phyloP scores from a whole-genome alignment of 1,140 invertebrate genomes.

The Formica selysi region DNA sequence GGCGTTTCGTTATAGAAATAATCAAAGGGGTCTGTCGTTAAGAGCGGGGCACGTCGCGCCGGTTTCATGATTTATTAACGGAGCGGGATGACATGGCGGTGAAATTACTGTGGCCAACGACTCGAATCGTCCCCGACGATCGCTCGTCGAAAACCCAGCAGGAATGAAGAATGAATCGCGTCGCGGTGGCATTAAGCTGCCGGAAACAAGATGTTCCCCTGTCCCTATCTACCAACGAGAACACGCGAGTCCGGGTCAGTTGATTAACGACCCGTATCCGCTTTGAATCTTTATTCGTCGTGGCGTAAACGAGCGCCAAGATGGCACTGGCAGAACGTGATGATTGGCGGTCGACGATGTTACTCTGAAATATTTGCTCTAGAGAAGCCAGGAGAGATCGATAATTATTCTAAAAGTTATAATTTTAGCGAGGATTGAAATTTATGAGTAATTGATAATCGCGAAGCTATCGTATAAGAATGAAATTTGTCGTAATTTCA shows the following conservation, averaged over 20 bases:
- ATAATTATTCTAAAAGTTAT: neutral
- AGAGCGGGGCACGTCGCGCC: neutral
- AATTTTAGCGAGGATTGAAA: neutral
- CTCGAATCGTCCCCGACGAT: conserved; percentile 68
- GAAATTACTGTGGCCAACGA: conserved; percentile 70
- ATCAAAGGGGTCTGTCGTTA: conserved; percentile 34
- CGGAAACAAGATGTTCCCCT: conserved; percentile 66
- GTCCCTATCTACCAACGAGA: conserved; percentile 47
- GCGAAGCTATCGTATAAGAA: neutral
- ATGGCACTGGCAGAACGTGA: neutral
- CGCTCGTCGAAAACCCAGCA: conserved; percentile 59
- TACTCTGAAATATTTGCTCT: neutral
- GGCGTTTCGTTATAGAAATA: conserved; percentile 11
- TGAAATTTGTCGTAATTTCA: conserved; percentile 10
- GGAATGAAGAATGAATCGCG: conserved; percentile 55
- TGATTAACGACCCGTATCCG: conserved; percentile 56
- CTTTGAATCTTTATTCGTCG: conserved; percentile 26
- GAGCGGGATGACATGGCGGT: conserved; percentile 53
- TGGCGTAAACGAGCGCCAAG: conserved; percentile 7
- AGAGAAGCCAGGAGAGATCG: neutral
- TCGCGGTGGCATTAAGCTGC: conserved; percentile 64
- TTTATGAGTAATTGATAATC: conserved; percentile 2
- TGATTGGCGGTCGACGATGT: neutral
- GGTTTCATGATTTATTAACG: conserved; percentile 25
- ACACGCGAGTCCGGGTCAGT: conserved; percentile 59